Percentiles rank a stretch among this genome's conserved stretches.
Conservation (phyloP, 2,797 vertebrate species). For the Pseudopleuronectes americanus region DNA sequence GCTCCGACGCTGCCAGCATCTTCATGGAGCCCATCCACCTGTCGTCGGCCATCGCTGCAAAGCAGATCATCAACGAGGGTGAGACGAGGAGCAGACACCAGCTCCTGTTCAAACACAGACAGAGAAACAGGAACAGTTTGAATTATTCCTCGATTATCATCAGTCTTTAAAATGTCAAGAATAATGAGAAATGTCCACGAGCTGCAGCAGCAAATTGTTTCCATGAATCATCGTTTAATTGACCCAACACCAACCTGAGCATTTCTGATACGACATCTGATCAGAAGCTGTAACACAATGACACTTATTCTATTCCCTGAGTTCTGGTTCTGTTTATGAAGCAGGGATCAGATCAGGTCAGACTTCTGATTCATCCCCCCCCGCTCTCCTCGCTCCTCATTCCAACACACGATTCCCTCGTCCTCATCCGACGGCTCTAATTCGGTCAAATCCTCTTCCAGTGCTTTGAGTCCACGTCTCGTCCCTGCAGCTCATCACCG, state of each 20-base stretch:
- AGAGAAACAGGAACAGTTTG: neutral
- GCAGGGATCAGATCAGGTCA: neutral
- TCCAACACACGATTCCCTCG: neutral
- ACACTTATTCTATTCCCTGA: neutral
- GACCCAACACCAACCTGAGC: too few species aligned
- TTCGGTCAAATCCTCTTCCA: conserved; percentile 7
- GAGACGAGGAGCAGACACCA: conserved; percentile 35
- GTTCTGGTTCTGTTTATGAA: neutral
- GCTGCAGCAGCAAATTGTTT: too few species aligned
- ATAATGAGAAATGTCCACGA: neutral
- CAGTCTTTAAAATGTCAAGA: neutral
- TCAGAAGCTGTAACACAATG: too few species aligned
- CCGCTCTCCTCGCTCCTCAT: conserved; percentile 1
- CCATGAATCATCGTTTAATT: too few species aligned
- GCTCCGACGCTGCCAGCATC: conserved; percentile 92
- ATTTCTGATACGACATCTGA: neutral
- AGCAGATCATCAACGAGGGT: conserved; percentile 96
- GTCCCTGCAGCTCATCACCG: conserved; percentile 10
- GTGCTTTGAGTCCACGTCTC: conserved; percentile 4
- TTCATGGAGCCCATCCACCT: conserved; percentile 98
- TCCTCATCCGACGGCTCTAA: conserved; percentile 1
- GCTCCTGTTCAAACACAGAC: neutral
- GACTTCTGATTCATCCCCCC: neutral
- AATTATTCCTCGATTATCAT: neutral
- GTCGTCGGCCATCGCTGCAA: conserved; percentile 93